Percentiles rank a stretch among this genome's conserved stretches.
Evolutionary conservation across 2,113 vertebrate species (phyloP).

Genomic region (Ammodytes dubius): DNA sequence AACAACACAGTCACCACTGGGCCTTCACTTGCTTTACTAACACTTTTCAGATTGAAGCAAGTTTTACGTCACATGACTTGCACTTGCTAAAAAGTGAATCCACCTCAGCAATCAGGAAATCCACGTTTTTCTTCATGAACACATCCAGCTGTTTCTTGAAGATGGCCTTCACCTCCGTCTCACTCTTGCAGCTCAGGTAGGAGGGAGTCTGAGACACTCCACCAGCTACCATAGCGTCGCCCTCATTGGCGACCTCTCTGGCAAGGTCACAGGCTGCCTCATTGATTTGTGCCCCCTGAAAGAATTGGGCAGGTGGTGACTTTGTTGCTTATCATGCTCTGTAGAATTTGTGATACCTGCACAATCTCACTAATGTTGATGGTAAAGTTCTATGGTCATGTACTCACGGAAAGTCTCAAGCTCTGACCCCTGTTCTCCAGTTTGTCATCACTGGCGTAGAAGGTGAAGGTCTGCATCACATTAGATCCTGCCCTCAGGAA

Average conservation of each 20-base stretch:
- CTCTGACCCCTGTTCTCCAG: constrained; percentile 94
- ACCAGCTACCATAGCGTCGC: constrained; percentile 93
- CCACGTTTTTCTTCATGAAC: constrained; percentile 93
- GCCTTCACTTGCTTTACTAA: neutral
- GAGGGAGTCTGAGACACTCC: constrained; percentile 97
- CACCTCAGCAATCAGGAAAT: constrained; percentile 96
- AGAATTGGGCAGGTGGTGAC: neutral
- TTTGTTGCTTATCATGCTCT: neutral
- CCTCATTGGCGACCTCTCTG: constrained; percentile 91
- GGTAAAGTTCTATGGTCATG: neutral
- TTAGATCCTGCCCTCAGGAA: constrained; percentile 94
- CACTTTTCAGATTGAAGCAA: neutral
- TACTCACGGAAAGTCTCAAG: constrained; percentile 88
- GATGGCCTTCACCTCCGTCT: constrained; percentile 90
- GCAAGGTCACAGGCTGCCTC: constrained; percentile 97
- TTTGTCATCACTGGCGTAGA: constrained; percentile 97
- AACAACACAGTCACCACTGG: neutral
- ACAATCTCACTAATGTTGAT: neutral
- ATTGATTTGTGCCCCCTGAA: constrained; percentile 90
- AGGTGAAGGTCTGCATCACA: constrained; percentile 97
- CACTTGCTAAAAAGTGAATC: neutral
- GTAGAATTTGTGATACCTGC: constrained; percentile 79
- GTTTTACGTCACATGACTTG: neutral
- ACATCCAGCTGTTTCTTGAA: constrained; percentile 93
- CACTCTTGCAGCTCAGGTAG: constrained; percentile 95